Evolutionary conservation across 2,797 vertebrate genomes (phyloP), one percentile per base, ranked within the genome.

Genomic region (Leuciscus waleckii): DNA sequence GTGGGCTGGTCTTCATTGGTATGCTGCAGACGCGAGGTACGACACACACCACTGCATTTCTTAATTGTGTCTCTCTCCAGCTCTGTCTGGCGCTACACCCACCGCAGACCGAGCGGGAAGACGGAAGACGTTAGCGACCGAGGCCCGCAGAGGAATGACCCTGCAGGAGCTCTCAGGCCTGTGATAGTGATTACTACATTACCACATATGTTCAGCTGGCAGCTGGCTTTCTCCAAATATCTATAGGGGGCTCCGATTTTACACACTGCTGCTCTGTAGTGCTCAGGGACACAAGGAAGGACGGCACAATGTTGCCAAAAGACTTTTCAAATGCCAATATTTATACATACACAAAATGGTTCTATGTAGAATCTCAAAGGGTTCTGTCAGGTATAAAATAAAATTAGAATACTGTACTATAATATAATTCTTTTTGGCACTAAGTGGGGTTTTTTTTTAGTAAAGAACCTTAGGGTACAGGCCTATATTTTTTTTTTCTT

Each of bases 51-150:
- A 65, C 82, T 84, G 89, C 73, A 32, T 87, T 88, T 87, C 87
- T 83, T 89, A 91, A 91, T 90, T 89, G 87, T 65, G 83, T 90
- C 85, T 89, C 88, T 82, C 85, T 87, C 85, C 16, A 77, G 73
- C 71, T 81, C 73, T 69, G 81, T 83, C 81, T 87, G 75, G 70
- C 35, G 9, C 35, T 58, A 77, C 67, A 75, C 41, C 63, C 75
- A 39, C 79, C 21, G 81, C 63, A 76, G 74, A 16, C 13, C 39
- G 23, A 46, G 54, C 56, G 2, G 39, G 39, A 73, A 65, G 43
- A 75, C 46, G 67, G 39, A 73, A 65, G 43, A 75, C 46, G 67
- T 21, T 35, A 17, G 19, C 7, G 19, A 37, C 23, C 11, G 26
- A 16, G 51, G 58, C 61, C 46, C 46, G 46, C 46, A 5, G 46